phyloP scores from a whole-genome alignment of 2,888 invertebrate genomes.

The Phymatocera aterrima region DNA sequence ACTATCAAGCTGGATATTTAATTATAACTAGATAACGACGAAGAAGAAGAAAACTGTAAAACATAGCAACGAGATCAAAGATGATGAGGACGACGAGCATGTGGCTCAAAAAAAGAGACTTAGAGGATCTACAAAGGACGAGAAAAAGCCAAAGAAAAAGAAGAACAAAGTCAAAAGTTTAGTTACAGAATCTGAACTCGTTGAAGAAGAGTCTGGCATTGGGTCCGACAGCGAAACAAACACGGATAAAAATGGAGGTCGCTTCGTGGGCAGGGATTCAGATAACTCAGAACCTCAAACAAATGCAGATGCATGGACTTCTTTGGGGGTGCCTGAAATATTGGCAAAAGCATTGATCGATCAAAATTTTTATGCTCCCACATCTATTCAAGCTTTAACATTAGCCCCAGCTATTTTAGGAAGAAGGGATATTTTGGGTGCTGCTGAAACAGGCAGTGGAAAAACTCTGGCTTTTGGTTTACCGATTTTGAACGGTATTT shows the following conservation, averaged over 20 bases:
- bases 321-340: conserved; percentile 81
- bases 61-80: conserved; percentile 54
- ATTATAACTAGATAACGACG: conserved; percentile 51
- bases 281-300: conserved; percentile 69
- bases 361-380: conserved; percentile 88
- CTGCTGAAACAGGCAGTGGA: conserved; percentile 99
- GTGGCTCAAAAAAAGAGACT: conserved; percentile 27
- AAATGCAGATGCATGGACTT: conserved; percentile 81
- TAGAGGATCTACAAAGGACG: conserved; percentile 47
- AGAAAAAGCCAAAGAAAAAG: conserved; percentile 47
- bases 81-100: conserved; percentile 50
- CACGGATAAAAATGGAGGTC: conserved; percentile 42
- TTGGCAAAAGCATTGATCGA: conserved; percentile 86
- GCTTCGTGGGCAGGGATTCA: neutral
- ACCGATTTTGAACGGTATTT: conserved; percentile 91
- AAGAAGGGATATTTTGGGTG: conserved; percentile 95
- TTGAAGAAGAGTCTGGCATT: conserved; percentile 40
- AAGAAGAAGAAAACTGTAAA: conserved; percentile 44
- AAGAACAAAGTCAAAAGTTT: conserved; percentile 36
- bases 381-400: conserved; percentile 89
- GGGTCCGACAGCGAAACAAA: conserved; percentile 26
- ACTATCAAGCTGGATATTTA: neutral
- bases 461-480: conserved; percentile 99
- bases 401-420: conserved; percentile 92
- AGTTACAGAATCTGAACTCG: neutral